phyloP scores from a whole-genome alignment of 2,797 vertebrate genomes.

The Sebastes taczanowskii region DNA sequence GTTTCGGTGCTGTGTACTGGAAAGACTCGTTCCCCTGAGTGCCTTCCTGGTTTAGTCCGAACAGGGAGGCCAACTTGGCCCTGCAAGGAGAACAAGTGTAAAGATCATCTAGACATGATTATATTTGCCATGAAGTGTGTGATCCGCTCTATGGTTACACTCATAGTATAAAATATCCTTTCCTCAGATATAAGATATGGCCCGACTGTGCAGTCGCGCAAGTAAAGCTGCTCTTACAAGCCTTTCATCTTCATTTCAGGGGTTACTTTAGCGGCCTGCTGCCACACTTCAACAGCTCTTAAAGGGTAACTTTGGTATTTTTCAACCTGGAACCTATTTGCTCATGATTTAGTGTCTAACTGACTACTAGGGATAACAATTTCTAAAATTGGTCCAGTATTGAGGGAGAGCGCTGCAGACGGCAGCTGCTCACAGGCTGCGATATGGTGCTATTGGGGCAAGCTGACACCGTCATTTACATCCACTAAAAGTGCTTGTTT shows the following conservation, averaged over 20 bases:
- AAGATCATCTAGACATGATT: background rate
- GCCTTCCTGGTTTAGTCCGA: constrained; percentile 88
- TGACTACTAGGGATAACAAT: too few relatives aligned
- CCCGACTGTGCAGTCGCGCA: background rate
- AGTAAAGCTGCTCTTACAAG: background rate
- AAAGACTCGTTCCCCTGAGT: constrained; percentile 92
- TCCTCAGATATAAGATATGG: background rate
- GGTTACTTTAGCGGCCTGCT: background rate
- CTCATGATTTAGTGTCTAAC: too few relatives aligned
- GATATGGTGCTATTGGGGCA: too few relatives aligned
- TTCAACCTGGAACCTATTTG: too few relatives aligned
- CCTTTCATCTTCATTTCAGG: background rate
- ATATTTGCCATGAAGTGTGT: background rate
- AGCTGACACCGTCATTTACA: background rate
- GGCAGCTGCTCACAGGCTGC: background rate
- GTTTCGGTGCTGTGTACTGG: constrained; percentile 96
- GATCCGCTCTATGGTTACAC: background rate
- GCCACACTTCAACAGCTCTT: background rate
- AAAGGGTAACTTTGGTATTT: background rate
- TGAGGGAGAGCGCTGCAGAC: background rate
- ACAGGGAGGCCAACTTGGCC: constrained; percentile 93
- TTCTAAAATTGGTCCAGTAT: background rate
- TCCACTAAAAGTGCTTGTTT: background rate
- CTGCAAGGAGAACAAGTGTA: constrained; percentile 64
- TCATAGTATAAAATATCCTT: background rate